These are phyloP conservation scores for Anorthoa munda DNA, from an alignment of 2,888 invertebrate species.

Conservation along the genomic window DNA sequence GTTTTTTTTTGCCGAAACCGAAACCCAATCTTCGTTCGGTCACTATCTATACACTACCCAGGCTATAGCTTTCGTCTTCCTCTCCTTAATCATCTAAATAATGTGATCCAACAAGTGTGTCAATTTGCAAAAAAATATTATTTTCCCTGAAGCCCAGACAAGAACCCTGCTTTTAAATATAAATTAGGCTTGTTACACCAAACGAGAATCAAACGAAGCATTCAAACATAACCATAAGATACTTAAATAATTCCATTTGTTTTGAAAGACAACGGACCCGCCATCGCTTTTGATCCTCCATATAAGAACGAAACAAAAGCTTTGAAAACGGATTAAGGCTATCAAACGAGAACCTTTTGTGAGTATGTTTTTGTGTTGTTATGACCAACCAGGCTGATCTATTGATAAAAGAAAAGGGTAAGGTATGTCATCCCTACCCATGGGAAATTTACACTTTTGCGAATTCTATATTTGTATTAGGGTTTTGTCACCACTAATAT, in stretches of 20 bases:
- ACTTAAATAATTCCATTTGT: constrained; percentile 48
- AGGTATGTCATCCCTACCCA: constrained; percentile 27
- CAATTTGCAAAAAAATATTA: neutral
- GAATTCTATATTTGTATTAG: neutral
- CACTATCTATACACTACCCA: too few relatives aligned
- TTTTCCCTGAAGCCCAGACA: neutral
- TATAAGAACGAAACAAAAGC: constrained; percentile 69
- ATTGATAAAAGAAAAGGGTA: constrained; percentile 24
- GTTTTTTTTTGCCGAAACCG: too few relatives aligned
- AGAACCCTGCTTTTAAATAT: neutral
- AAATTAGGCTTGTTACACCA: neutral
- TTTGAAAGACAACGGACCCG: constrained; percentile 62
- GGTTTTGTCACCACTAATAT: constrained; percentile 2
- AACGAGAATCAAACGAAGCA: constrained; percentile 51
- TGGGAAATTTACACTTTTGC: constrained; percentile 23
- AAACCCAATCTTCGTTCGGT: too few relatives aligned
- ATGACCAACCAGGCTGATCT: constrained; percentile 32
- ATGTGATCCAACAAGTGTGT: neutral
- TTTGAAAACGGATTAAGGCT: constrained; percentile 66
- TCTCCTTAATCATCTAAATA: too few relatives aligned
- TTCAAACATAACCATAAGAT: constrained; percentile 63
- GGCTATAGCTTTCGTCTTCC: too few relatives aligned
- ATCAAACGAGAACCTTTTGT: constrained; percentile 30
- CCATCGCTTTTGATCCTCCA: constrained; percentile 64
- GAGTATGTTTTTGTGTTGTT: constrained; percentile 36